These are phyloP conservation scores for Myotis pilosus DNA, from an alignment of 2,797 vertebrate genomes.

Conservation along the genomic window DNA sequence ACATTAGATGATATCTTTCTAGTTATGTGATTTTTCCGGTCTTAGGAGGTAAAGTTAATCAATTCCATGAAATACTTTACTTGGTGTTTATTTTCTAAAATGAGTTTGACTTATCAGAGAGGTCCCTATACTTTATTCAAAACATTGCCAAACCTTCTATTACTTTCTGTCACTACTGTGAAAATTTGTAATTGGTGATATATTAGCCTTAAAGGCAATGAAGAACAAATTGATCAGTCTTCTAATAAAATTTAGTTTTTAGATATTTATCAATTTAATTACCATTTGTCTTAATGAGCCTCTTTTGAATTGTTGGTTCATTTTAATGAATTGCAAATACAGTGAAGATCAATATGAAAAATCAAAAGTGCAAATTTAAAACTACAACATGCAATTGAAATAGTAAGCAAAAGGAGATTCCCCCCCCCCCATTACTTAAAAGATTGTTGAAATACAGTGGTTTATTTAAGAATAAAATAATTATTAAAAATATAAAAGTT, in stretches of 20 bases:
- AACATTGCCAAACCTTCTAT: background rate
- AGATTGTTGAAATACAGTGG: background rate
- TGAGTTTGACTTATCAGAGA: background rate
- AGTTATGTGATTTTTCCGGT: background rate
- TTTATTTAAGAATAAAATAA: background rate
- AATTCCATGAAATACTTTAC: background rate
- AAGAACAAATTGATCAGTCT: background rate
- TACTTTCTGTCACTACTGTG: background rate
- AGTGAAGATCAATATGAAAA: background rate
- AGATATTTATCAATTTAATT: slow-evolving; percentile 48
- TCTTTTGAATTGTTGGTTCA: slow-evolving; percentile 37
- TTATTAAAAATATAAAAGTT: background rate
- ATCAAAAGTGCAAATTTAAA: slow-evolving; percentile 18
- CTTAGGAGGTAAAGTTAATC: background rate
- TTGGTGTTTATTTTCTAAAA: background rate
- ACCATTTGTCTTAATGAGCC: slow-evolving; percentile 4
- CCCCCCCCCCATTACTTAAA: background rate
- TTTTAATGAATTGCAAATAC: slow-evolving; percentile 13
- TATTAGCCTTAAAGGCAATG: background rate
- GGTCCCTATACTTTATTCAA: background rate
- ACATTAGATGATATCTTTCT: background rate
- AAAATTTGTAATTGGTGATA: background rate
- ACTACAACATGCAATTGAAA: background rate
- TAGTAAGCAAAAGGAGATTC: background rate
- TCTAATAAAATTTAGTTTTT: slow-evolving; percentile 38